These are phyloP conservation scores for Anthrax anthrax DNA, from an alignment of 2,888 invertebrate species.

Conservation along the genomic window DNA sequence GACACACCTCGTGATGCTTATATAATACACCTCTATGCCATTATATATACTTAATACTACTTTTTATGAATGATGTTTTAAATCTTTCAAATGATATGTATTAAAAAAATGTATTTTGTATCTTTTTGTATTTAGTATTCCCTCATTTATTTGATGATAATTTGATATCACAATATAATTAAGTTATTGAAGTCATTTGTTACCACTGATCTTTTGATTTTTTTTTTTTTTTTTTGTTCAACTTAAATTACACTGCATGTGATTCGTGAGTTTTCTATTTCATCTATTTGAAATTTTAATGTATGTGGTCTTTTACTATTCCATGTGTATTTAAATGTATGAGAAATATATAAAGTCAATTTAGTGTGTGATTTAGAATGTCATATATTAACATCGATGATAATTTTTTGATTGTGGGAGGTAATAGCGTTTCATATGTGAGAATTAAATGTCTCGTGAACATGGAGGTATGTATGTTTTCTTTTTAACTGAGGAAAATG, in stretches of 20 bases:
- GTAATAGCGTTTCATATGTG: not conserved
- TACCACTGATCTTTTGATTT: not conserved
- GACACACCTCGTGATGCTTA: not conserved
- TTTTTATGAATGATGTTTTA: not conserved
- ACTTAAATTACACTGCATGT: no score
- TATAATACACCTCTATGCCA: not conserved
- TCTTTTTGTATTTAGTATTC: not conserved
- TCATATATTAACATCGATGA: no score
- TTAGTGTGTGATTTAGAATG: not conserved
- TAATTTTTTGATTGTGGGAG: not conserved
- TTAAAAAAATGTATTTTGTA: no score
- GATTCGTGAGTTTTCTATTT: no score
- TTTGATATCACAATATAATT: constrained; percentile 1
- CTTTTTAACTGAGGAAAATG: no score
- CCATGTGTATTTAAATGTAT: no score
- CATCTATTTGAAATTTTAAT: no score
- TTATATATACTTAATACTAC: not conserved
- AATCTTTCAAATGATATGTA: not conserved
- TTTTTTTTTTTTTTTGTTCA: not conserved
- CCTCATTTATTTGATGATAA: not conserved
- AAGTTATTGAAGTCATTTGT: constrained; percentile 3
- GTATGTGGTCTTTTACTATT: no score
- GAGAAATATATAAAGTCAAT: no score
- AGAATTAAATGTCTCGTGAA: not conserved
- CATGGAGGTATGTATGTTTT: no score